Evolutionary conservation across 2,797 vertebrate genomes (phyloP).

Genomic region (Tympanoctomys barrerae): DNA sequence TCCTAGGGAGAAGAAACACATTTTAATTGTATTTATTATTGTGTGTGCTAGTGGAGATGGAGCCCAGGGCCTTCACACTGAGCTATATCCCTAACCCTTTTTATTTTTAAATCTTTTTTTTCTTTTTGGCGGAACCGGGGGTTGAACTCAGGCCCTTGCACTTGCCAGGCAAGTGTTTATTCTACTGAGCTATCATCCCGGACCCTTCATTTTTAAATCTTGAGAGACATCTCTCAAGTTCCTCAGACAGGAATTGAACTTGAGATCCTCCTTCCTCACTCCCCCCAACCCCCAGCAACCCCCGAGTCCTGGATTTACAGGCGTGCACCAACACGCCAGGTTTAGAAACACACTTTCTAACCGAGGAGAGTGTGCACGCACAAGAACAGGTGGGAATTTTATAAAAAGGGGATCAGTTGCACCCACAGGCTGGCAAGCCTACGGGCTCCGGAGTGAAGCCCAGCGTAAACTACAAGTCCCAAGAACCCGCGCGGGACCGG

Average conservation of each 20-base stretch:
- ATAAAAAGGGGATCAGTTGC: background rate
- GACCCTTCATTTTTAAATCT: background rate
- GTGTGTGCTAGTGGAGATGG: background rate
- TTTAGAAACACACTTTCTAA: background rate
- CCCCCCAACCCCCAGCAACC: background rate
- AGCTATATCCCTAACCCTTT: background rate
- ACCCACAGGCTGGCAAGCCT: fast-evolving
- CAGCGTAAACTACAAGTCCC: slow-evolving; percentile 82
- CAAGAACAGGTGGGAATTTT: background rate
- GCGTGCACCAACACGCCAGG: background rate
- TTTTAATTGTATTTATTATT: background rate
- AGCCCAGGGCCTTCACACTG: background rate
- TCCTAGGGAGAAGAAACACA: background rate
- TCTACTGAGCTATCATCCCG: background rate
- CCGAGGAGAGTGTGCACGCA: background rate
- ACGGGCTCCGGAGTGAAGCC: background rate
- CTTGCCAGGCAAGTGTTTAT: too few relatives aligned
- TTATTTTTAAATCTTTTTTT: background rate
- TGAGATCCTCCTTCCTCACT: background rate
- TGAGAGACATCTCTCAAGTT: background rate
- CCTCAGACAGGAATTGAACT: background rate
- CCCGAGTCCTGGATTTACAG: background rate
- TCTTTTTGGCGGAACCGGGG: too few relatives aligned
- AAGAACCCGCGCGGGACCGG: background rate
- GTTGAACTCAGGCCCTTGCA: too few relatives aligned